phyloP scores from a whole-genome alignment of 1,140 invertebrate genomes.

The Coelopa frigida region DNA sequence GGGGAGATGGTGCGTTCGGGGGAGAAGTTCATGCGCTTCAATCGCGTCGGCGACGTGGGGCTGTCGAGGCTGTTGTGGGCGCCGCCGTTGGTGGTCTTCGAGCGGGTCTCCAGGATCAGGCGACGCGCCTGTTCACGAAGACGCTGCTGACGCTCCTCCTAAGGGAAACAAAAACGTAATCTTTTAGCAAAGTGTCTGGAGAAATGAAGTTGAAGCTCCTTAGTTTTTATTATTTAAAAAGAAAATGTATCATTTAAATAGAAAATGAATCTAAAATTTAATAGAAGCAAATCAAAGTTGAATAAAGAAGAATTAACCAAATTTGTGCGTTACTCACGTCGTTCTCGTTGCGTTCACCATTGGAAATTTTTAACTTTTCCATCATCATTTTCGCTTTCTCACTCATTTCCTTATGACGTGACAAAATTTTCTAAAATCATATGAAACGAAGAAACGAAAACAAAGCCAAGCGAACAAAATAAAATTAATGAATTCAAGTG shows the following conservation, averaged over 20 bases:
- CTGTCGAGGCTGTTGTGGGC: constrained; percentile 40
- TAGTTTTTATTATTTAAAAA: background rate
- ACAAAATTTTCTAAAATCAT: constrained; percentile 51
- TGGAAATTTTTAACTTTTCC: constrained; percentile 76
- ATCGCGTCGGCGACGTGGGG: constrained; percentile 30
- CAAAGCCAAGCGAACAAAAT: constrained; percentile 15
- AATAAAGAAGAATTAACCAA: background rate
- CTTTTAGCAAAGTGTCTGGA: background rate
- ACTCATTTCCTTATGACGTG: constrained; percentile 76
- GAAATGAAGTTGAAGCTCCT: background rate
- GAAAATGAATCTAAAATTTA: constrained; percentile 1
- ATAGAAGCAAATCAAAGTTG: background rate
- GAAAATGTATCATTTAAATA: constrained; percentile 1
- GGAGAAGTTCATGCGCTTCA: constrained; percentile 34
- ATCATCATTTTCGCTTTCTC: constrained; percentile 84
- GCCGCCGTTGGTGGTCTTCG: constrained; percentile 44
- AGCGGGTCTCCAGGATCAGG: constrained; percentile 80
- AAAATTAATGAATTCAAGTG: constrained; percentile 16
- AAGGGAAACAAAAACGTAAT: constrained; percentile 27
- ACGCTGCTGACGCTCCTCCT: constrained; percentile 78
- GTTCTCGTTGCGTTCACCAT: constrained; percentile 46
- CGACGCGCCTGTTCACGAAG: constrained; percentile 78
- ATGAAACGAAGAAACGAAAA: constrained; percentile 21
- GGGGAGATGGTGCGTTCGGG: constrained; percentile 42
- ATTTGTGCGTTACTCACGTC: constrained; percentile 33